Percentiles rank a stretch among this genome's conserved stretches.
Conservation (phyloP, 2,888 invertebrate species). For the Dicycla oo region DNA sequence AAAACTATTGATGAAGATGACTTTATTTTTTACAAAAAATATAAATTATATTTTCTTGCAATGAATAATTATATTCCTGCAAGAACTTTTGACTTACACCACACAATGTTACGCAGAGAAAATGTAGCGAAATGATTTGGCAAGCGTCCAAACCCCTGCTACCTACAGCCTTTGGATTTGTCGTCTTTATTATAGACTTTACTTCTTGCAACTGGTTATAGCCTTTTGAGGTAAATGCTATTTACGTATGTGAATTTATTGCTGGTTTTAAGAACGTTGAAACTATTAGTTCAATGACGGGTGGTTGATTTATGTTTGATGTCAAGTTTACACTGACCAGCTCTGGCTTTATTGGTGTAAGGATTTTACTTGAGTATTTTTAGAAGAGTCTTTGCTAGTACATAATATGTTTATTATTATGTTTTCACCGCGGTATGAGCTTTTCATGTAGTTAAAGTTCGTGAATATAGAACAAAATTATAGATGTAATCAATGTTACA, state of each 20-base stretch:
- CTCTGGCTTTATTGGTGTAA: neutral
- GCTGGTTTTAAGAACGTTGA: conserved; percentile 4
- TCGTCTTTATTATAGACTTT: conserved; percentile 74
- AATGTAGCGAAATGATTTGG: conserved; percentile 78
- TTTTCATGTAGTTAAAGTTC: neutral
- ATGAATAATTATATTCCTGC: neutral
- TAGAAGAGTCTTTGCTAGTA: too few relatives aligned
- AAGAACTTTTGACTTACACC: conserved; percentile 48
- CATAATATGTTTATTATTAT: neutral
- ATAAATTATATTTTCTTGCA: too few relatives aligned
- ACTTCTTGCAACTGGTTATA: conserved; percentile 63
- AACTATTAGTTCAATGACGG: conserved; percentile 16
- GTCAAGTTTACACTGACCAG: conserved; percentile 20
- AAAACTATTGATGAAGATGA: neutral
- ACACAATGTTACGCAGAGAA: conserved; percentile 54
- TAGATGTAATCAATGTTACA: neutral
- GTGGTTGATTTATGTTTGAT: conserved; percentile 1
- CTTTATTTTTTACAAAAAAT: too few relatives aligned
- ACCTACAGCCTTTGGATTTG: conserved; percentile 69
- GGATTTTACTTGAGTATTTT: neutral
- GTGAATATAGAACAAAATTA: neutral
- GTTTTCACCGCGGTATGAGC: neutral
- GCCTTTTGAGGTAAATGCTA: conserved; percentile 61
- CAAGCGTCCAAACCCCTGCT: conserved; percentile 73
- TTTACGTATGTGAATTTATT: conserved; percentile 42